A percentile compares a stretch with the other conserved stretches of the same genome.
Evolutionary conservation across 2,888 invertebrate species (phyloP).

Genomic region (Phyllotreta striolata): DNA sequence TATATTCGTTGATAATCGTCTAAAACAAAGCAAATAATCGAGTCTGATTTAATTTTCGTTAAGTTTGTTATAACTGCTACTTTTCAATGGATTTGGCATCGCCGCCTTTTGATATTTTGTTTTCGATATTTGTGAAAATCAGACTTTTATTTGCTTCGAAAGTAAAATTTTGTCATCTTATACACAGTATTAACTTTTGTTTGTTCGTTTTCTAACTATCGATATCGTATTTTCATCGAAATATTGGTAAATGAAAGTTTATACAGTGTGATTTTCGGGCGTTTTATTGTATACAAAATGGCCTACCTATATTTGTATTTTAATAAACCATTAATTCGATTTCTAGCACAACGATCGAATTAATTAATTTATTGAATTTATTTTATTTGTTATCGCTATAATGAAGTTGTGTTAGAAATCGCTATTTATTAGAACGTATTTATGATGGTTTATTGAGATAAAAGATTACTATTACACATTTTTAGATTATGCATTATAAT

Average conservation of each 20-base stretch:
- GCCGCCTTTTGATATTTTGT: too few relatives aligned
- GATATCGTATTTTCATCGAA: constrained; percentile 10
- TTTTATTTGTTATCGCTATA: background rate
- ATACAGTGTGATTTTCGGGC: constrained; percentile 33
- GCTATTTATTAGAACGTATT: constrained; percentile 12
- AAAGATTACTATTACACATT: constrained; percentile 26
- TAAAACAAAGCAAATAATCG: background rate
- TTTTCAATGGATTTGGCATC: too few relatives aligned
- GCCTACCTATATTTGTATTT: constrained; percentile 21
- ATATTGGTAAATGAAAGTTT: constrained; percentile 35
- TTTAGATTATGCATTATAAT: constrained; percentile 42
- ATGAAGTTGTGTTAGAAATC: background rate
- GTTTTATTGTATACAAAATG: constrained; percentile 25
- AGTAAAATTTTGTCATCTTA: constrained; percentile 28
- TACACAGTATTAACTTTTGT: constrained; percentile 41
- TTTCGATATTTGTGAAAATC: background rate
- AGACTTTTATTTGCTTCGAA: constrained; percentile 11
- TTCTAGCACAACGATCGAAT: constrained; percentile 8
- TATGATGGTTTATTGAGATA: constrained; percentile 19
- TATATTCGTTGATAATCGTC: constrained; percentile 32
- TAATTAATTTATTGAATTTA: background rate
- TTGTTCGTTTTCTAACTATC: constrained; percentile 23
- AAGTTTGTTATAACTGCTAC: background rate
- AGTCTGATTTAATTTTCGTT: constrained; percentile 2
- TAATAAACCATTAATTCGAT: constrained; percentile 18